Evolutionary conservation across 2,888 invertebrate genomes (phyloP).

Genomic region (Acrobasis suavella): DNA sequence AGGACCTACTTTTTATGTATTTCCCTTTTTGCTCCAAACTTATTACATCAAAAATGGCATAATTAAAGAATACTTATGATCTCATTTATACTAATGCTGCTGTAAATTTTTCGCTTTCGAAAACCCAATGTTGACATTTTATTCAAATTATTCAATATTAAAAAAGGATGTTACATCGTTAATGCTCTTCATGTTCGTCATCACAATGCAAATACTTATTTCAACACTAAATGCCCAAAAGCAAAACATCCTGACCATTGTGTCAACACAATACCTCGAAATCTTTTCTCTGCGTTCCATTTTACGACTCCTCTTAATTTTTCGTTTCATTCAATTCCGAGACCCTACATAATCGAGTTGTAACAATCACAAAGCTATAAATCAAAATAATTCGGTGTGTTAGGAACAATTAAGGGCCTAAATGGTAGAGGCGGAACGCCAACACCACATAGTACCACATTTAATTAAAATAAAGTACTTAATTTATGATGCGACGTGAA

Average conservation of each 20-base stretch:
- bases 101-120: too few species aligned
- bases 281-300: slow-evolving; percentile 45
- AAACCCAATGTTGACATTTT: too few species aligned
- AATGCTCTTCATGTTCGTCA: slow-evolving; percentile 2
- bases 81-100: too few species aligned
- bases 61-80: too few species aligned
- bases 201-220: slow-evolving; percentile 8
- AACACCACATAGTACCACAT: slow-evolving; percentile 36
- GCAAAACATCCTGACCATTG: slow-evolving; percentile 20
- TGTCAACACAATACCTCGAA: slow-evolving; percentile 41
- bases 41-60: too few species aligned
- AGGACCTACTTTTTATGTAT: too few species aligned
- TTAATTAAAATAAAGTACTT: slow-evolving; percentile 42
- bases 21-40: too few species aligned
- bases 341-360: slow-evolving; percentile 75
- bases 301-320: slow-evolving; percentile 62
- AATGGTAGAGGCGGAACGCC: slow-evolving; percentile 55
- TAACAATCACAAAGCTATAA: slow-evolving; percentile 78
- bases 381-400: slow-evolving; percentile 78
- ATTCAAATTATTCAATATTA: too few species aligned
- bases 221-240: background rate
- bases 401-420: slow-evolving; percentile 70
- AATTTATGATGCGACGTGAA: slow-evolving; percentile 35
- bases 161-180: too few species aligned
- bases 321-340: slow-evolving; percentile 77